Evolutionary conservation across 2,797 vertebrate species (phyloP), one percentile per base, ranked within the genome.

Genomic region (Dermochelys coriacea): DNA sequence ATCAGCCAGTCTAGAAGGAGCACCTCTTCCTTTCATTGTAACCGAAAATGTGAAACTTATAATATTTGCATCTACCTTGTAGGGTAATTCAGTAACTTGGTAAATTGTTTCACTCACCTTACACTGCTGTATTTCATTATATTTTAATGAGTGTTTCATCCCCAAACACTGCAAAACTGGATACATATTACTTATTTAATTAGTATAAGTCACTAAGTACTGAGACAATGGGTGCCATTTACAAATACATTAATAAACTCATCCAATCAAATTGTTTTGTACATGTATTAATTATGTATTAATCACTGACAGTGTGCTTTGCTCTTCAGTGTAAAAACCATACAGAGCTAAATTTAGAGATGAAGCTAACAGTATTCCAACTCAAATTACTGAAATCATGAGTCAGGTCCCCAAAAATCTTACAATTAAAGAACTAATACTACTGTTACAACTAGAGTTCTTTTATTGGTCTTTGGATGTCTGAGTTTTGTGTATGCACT

Each of bases 1-100:
- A 93, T 89, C 87, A 96, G 87, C 27, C 34, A 84, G 80, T 85
- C 83, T 49, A 93, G 61, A 15, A 88, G 51, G 82, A 82, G 21
- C 2, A 85, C 12, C 1, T 25, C 19, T 37, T 37, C 64, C n/a
- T 37, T 81, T 84, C 85, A 29, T 59, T 68, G 83, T 83, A 77
- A 82, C 27, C 68, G 8, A 6, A 37, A 87, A 91, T 82, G 59
- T 87, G 34, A 85, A 94, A 94, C 47, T 25, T 59, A 45, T 2
- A 75, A 86, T 96, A 86, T 86, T 68, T 84, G 14, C 34, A 82
- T 16, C 45, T 4, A 25, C 16, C 88, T 68, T 80, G 41, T 49
- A 83, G 31, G 51, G 19, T 75, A 96, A 91, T 95, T 95, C 9
- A 19, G n/a, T 1, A 4, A 47, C 80, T 94, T 49, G 64, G n/a